A percentile compares a stretch with the other conserved stretches of the same genome.
Evolutionary conservation across 2,797 vertebrate genomes (phyloP).

Genomic region (Benthosema pterotum): DNA sequence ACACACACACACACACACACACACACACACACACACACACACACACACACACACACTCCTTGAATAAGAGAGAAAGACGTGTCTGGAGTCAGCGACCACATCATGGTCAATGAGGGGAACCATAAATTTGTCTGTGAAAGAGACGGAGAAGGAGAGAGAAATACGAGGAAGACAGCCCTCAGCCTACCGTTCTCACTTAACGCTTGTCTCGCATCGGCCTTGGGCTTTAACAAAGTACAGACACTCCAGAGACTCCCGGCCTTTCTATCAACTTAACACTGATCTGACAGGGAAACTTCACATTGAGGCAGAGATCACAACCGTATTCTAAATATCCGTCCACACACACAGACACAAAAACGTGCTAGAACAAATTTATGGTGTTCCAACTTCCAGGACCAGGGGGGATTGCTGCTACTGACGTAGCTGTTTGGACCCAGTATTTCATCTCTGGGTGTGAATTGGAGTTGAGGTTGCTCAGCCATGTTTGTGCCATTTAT

Average conservation of each 20-base stretch:
- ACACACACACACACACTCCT: conserved; percentile 39
- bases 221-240: conserved; percentile 29
- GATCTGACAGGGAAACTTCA: conserved; percentile 54
- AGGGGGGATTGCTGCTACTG: conserved; percentile 34
- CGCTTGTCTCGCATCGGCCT: conserved; percentile 20
- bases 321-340: conserved; percentile 52
- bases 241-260: conserved; percentile 10
- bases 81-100: conserved; percentile 69
- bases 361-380: conserved; percentile 34
- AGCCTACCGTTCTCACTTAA: conserved; percentile 44
- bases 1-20: conserved; percentile 11
- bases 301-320: conserved; percentile 58
- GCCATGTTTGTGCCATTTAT: conserved; percentile 43
- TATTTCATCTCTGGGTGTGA: conserved; percentile 20
- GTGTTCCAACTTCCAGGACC: conserved; percentile 51
- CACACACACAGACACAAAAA: too few relatives aligned
- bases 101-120: conserved; percentile 55
- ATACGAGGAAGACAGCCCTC: conserved; percentile 52
- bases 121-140: conserved; percentile 56
- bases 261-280: conserved; percentile 37
- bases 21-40: conserved; percentile 6
- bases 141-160: conserved; percentile 30
- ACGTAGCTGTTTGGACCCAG: conserved; percentile 32
- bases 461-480: conserved; percentile 28
- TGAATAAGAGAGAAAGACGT: conserved; percentile 63